Evolutionary conservation across 2,888 invertebrate species (phyloP).

Genomic region (Epinotia nisella): DNA sequence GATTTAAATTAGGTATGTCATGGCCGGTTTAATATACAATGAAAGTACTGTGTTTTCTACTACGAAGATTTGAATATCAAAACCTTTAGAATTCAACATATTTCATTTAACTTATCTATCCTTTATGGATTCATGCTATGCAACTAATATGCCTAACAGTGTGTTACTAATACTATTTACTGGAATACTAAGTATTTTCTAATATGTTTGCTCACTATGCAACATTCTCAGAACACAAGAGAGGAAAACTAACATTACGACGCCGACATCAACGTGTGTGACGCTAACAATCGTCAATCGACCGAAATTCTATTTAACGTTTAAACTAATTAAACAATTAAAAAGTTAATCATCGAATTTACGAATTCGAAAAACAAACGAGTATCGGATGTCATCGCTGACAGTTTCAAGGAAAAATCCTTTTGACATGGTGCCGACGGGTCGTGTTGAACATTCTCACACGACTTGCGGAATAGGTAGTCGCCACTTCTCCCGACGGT

Average conservation of each 20-base stretch:
- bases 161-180: background rate
- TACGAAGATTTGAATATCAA: background rate
- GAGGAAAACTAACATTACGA: conserved; percentile 12
- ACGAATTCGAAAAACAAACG: conserved; percentile 58
- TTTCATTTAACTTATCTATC: background rate
- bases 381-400: conserved; percentile 70
- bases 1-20: conserved; percentile 24
- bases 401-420: conserved; percentile 73
- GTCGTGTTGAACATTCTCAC: conserved; percentile 81
- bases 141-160: background rate
- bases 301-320: conserved; percentile 22
- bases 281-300: conserved; percentile 5
- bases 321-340: conserved; percentile 54
- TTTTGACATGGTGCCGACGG: conserved; percentile 76
- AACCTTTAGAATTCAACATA: background rate
- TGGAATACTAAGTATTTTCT: conserved; percentile 21
- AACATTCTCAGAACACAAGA: conserved; percentile 13
- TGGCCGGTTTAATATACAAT: background rate
- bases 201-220: conserved; percentile 20
- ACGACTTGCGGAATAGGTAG: conserved; percentile 64
- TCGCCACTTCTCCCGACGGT: conserved; percentile 51
- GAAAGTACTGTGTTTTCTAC: background rate
- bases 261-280: conserved; percentile 2
- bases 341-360: conserved; percentile 53
- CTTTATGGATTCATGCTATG: background rate